Base-by-base conservation (phyloP, 23 tunicate species). In the Botrylloides violaceus region DNA sequence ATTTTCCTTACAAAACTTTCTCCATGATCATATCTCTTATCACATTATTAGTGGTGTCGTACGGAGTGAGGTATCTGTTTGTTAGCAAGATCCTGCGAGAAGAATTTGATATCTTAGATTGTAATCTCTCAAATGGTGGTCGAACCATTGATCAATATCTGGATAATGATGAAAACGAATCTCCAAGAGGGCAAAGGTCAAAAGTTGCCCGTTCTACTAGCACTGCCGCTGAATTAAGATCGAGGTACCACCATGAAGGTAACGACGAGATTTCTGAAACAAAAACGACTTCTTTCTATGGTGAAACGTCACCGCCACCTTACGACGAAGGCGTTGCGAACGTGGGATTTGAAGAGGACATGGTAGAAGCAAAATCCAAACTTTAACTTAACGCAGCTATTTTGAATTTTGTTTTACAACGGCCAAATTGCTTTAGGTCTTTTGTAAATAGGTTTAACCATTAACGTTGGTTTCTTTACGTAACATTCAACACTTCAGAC, bases 1-100 rank as follows among this genome's bases (percentile, higher is more conserved):
- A 71, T 29, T 75, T 81, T 50, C 86, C 86, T 1, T 75, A 59
- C 65, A 81, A 81, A 64, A 81, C 86, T 5, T 62, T 75, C 32
- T 48, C 80, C 32, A 81, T 81, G 86, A 35, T 81, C 32, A 43
- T 34, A 23, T 81, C 86, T 30, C 1, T 75, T 24, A 62, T 64
- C 18, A 64, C 75, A 31, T 35, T 75, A 19, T 29, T 75, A 15
- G 80, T 64, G 7, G 62, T 75, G 2, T 81, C 86, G 20, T 48
- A 64, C 35, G 25, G 63, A 15, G 65, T 48, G 0, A 37, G 39
- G 36, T 33, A 34, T 34, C 48, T 81, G 4, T 81, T 81, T 35
- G 73, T 49, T 12, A 33, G 59, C 12, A 65, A 81, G 19, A 64
- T 64, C 12, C 1, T 81, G 22, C 76, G 61, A 2, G 76, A 38